A percentile compares a stretch with the other conserved stretches of the same genome.
Evolutionary conservation across 2,797 vertebrate species (phyloP).

Genomic region (Spea hammondii): DNA sequence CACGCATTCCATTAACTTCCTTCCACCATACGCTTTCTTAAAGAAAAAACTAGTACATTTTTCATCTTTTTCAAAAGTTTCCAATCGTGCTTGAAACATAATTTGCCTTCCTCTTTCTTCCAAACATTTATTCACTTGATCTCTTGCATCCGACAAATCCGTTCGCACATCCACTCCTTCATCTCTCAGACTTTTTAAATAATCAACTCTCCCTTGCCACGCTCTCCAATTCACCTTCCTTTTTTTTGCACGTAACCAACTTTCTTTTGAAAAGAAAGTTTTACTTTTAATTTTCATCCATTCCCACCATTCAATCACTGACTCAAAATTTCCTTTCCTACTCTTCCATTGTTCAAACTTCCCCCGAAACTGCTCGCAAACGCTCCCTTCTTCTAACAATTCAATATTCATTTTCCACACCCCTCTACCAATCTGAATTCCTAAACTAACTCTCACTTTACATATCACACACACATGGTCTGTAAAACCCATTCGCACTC

Average conservation of each 20-base stretch:
- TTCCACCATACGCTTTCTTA: background rate
- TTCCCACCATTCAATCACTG: background rate
- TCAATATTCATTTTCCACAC: no score
- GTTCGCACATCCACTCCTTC: background rate
- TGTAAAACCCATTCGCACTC: no score
- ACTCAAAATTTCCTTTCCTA: background rate
- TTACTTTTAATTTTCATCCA: background rate
- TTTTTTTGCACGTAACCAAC: background rate
- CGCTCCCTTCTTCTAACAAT: no score
- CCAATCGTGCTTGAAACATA: background rate
- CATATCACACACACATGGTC: no score
- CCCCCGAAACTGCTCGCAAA: rapidly evolving
- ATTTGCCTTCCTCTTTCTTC: background rate
- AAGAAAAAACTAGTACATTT: no score
- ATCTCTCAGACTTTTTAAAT: background rate
- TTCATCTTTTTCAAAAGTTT: background rate
- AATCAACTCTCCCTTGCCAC: background rate
- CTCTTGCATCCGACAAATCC: background rate
- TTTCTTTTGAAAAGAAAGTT: background rate
- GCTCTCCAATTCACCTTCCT: background rate
- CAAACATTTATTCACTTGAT: background rate
- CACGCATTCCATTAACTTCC: background rate
- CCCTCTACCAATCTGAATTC: no score
- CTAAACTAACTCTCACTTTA: no score
- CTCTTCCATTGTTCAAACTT: background rate